A percentile compares a stretch with the other conserved stretches of the same genome.
phyloP scores from a whole-genome alignment of 2,797 vertebrate genomes.

The Notoglanidium macrostoma region DNA sequence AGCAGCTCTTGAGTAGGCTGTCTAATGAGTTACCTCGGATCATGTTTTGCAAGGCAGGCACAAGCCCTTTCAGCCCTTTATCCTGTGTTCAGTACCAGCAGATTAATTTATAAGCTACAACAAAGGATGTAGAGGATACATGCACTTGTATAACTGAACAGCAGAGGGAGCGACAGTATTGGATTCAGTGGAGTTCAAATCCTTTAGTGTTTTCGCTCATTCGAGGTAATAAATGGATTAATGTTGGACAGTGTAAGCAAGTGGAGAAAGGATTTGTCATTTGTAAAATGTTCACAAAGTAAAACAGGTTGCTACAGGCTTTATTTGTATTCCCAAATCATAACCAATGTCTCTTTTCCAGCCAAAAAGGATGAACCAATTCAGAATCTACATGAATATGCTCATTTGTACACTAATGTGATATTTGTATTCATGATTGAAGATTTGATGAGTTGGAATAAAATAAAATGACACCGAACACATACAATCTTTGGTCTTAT shows the following conservation, averaged over 20 bases:
- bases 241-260: not conserved
- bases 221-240: no score
- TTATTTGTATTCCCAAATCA: not conserved
- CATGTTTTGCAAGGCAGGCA: not conserved
- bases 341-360: not conserved
- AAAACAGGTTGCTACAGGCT: not conserved
- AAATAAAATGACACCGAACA: slow-evolving; percentile 5
- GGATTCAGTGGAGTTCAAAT: not conserved
- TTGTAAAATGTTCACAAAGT: not conserved
- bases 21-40: not conserved
- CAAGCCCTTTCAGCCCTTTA: not conserved
- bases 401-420: not conserved
- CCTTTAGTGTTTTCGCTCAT: not conserved
- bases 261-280: not conserved
- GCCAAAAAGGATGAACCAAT: not conserved
- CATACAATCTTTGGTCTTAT: not conserved
- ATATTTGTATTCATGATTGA: slow-evolving; percentile 14
- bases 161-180: slow-evolving; percentile 13
- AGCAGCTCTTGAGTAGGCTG: not conserved
- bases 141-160: slow-evolving; percentile 4
- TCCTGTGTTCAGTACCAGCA: not conserved
- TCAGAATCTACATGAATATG: not conserved
- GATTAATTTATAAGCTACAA: slow-evolving; percentile 4
- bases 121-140: not conserved
- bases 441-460: slow-evolving; percentile 16